Percentiles rank a stretch among this genome's conserved stretches.
Evolutionary conservation across 2,888 invertebrate species (phyloP).

Genomic region (Drosophila fulvimacula): DNA sequence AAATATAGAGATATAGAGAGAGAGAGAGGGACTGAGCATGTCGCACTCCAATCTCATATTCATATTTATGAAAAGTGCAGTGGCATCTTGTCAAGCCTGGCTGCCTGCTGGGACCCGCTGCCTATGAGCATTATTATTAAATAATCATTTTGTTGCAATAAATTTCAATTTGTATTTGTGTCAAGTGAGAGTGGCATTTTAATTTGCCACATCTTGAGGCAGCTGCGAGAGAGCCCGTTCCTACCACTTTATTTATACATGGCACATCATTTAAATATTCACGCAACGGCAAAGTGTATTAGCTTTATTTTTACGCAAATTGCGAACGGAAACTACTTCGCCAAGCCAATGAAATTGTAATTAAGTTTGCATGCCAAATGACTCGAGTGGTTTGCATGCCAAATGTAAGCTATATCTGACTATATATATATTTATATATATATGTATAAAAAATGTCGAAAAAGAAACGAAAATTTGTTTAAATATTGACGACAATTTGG

Average conservation of each 20-base stretch:
- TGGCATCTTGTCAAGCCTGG: conserved; percentile 66
- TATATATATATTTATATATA: not conserved
- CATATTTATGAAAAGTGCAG: conserved; percentile 79
- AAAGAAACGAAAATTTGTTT: conserved; percentile 48
- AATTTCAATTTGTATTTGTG: conserved; percentile 68
- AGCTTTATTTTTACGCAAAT: conserved; percentile 43
- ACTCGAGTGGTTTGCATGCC: conserved; percentile 62
- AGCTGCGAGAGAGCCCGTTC: not conserved
- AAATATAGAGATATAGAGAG: not conserved
- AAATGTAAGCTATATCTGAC: not conserved
- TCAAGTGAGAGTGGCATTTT: conserved; percentile 71
- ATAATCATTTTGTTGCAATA: conserved; percentile 77
- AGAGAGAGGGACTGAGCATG: not conserved
- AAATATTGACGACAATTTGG: conserved; percentile 70
- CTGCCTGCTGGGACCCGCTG: conserved; percentile 17
- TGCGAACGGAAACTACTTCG: conserved; percentile 37
- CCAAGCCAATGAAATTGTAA: conserved; percentile 67
- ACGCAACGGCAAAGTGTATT: conserved; percentile 52
- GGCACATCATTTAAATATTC: conserved; percentile 53
- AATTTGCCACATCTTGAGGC: conserved; percentile 51
- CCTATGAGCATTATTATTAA: conserved; percentile 63
- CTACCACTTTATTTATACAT: conserved; percentile 15
- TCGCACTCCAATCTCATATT: conserved; percentile 48
- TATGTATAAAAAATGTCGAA: not conserved
- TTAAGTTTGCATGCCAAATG: conserved; percentile 74